These are phyloP conservation scores for Heliopora coerulea DNA, from an alignment of 92 coral and sea anemone genomes.

Conservation along the genomic window DNA sequence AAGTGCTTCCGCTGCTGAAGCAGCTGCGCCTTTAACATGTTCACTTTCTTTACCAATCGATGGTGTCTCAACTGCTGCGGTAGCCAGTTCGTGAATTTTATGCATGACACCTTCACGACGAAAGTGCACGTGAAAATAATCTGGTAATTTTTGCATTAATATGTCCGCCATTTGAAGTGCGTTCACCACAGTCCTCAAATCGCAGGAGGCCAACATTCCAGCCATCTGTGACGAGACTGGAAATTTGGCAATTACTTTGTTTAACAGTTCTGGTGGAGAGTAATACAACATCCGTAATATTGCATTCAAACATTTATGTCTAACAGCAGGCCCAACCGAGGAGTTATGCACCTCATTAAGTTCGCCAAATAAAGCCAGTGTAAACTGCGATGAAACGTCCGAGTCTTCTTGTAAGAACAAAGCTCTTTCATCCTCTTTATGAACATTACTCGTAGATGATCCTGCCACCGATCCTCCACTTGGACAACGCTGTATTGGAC, in stretches of 20 bases:
- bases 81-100: constrained; percentile 84
- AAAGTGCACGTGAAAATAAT: constrained; percentile 87
- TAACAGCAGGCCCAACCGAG: constrained; percentile 93
- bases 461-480: constrained; percentile 61
- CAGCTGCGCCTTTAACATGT: constrained; percentile 5
- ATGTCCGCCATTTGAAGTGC: constrained; percentile 98
- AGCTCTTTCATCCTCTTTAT: constrained; percentile 82
- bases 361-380: constrained; percentile 81
- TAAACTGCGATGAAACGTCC: constrained; percentile 64
- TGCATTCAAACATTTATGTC: constrained; percentile 89
- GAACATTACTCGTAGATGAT: constrained; percentile 53
- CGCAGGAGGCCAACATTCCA: constrained; percentile 93
- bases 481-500: constrained; percentile 91
- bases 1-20: background rate
- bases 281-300: constrained; percentile 89
- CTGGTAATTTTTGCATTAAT: constrained; percentile 96
- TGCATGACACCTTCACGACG: constrained; percentile 99
- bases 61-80: constrained; percentile 51
- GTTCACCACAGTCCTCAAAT: constrained; percentile 83
- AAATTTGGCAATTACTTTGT: constrained; percentile 74
- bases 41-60: constrained; percentile 2
- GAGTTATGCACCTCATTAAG: constrained; percentile 91
- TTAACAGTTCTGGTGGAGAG: constrained; percentile 86
- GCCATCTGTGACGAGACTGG: constrained; percentile 95
- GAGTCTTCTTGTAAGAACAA: constrained; percentile 73